These are phyloP conservation scores for Meloidogyne hapla DNA, from an alignment of 1,140 invertebrate species.

Conservation along the genomic window DNA sequence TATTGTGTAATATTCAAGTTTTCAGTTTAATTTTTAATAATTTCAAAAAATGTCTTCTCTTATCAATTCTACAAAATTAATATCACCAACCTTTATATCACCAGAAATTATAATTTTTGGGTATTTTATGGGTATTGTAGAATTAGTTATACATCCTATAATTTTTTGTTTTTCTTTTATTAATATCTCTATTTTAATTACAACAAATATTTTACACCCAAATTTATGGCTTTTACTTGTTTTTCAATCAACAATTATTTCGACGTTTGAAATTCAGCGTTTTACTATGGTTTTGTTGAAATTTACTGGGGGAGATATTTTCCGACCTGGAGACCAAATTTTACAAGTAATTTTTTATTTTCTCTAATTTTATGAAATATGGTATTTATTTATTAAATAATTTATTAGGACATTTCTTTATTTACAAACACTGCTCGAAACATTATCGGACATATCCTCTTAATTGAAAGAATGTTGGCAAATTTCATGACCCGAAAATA, in stretches of 20 bases:
- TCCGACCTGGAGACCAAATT: not conserved
- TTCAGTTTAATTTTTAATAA: too few relatives aligned
- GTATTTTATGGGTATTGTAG: not conserved
- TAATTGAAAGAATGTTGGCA: constrained; percentile 23
- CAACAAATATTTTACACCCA: not conserved
- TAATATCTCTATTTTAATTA: not conserved
- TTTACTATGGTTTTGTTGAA: not conserved
- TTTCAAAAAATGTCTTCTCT: too few relatives aligned
- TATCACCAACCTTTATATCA: not conserved
- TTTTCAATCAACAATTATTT: not conserved
- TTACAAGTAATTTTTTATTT: not conserved
- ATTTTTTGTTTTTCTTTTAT: not conserved
- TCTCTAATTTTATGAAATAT: too few relatives aligned
- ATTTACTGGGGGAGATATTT: not conserved
- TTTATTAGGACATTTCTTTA: not conserved
- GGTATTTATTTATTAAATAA: not conserved
- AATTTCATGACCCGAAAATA: not conserved
- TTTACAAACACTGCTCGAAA: constrained; percentile 7
- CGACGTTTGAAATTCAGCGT: not conserved
- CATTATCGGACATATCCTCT: constrained; percentile 5
- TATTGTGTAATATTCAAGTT: too few relatives aligned
- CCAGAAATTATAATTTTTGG: not conserved
- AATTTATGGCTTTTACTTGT: not conserved
- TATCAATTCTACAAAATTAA: too few relatives aligned
- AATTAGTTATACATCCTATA: not conserved